A percentile compares a stretch with the other conserved stretches of the same genome.
Conservation (phyloP, 2,113 vertebrate genomes). For the Suncus etruscus region DNA sequence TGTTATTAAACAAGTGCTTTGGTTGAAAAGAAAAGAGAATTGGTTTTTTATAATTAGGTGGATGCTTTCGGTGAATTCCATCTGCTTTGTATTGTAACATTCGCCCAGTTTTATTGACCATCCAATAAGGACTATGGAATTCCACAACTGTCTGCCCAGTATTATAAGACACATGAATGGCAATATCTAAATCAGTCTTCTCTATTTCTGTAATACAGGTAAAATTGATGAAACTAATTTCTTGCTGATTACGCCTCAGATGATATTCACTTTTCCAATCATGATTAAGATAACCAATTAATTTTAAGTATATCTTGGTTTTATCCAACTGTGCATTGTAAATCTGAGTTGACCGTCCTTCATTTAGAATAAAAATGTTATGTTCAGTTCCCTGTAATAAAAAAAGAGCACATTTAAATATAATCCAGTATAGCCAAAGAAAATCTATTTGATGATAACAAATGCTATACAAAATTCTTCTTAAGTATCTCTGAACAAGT, state of each 20-base stretch:
- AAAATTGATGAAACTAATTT: constrained; percentile 96
- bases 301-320: constrained; percentile 90
- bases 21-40: constrained; percentile 98
- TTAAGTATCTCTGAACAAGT: constrained; percentile 28
- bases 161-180: constrained; percentile 92
- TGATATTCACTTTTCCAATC: constrained; percentile 93
- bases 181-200: constrained; percentile 94
- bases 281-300: constrained; percentile 94
- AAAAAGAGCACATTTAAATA: constrained; percentile 39
- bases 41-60: constrained; percentile 94
- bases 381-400: constrained; percentile 88
- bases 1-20: constrained; percentile 95
- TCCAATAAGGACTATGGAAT: constrained; percentile 97
- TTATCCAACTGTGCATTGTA: constrained; percentile 92
- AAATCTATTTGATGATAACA: constrained; percentile 50
- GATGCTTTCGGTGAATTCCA: constrained; percentile 97
- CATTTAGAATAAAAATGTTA: constrained; percentile 85
- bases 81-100: constrained; percentile 98
- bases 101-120: constrained; percentile 96
- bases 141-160: constrained; percentile 91
- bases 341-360: constrained; percentile 94
- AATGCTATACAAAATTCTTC: constrained; percentile 26
- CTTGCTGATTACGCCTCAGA: constrained; percentile 90
- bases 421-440: constrained; percentile 16
- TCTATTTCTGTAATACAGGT: constrained; percentile 88